Evolutionary conservation across 2,888 invertebrate species (phyloP).

Genomic region (Pachliopta kotzebuea): DNA sequence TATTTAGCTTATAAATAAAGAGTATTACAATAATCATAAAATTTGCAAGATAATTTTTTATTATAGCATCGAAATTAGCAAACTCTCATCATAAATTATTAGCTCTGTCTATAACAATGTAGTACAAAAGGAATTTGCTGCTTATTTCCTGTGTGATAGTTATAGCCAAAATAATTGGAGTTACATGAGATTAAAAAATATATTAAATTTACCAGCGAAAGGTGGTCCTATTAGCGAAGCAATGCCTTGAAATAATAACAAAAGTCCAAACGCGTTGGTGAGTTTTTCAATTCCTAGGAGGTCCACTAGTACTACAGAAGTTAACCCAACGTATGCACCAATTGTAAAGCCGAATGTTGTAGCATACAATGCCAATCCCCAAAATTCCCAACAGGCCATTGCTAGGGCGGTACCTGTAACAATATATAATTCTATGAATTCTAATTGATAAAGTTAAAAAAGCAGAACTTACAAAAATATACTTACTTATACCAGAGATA

Average conservation of each 20-base stretch:
- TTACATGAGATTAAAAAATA: neutral
- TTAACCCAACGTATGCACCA: slow-evolving; percentile 97
- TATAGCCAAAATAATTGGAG: neutral
- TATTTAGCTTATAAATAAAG: too few species aligned
- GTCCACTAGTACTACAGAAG: slow-evolving; percentile 97
- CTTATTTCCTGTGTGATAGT: neutral
- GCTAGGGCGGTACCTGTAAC: slow-evolving; percentile 88
- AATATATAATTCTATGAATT: slow-evolving; percentile 20
- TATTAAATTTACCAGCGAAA: slow-evolving; percentile 87
- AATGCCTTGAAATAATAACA: slow-evolving; percentile 95
- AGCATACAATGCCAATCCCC: slow-evolving; percentile 88
- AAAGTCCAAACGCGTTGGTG: slow-evolving; percentile 96
- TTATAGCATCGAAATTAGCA: too few species aligned
- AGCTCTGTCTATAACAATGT: too few species aligned
- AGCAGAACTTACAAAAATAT: slow-evolving; percentile 24
- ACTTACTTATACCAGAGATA: slow-evolving; percentile 92
- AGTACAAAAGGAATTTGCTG: neutral
- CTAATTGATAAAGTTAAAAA: neutral
- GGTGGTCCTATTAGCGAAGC: slow-evolving; percentile 96
- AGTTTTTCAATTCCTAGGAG: slow-evolving; percentile 94
- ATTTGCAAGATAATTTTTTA: too few species aligned
- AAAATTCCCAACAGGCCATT: slow-evolving; percentile 87
- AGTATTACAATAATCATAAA: too few species aligned
- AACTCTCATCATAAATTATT: too few species aligned
- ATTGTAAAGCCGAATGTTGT: slow-evolving; percentile 93